phyloP scores from a whole-genome alignment of 2,113 vertebrate species.

The Stigmatopora nigra region DNA sequence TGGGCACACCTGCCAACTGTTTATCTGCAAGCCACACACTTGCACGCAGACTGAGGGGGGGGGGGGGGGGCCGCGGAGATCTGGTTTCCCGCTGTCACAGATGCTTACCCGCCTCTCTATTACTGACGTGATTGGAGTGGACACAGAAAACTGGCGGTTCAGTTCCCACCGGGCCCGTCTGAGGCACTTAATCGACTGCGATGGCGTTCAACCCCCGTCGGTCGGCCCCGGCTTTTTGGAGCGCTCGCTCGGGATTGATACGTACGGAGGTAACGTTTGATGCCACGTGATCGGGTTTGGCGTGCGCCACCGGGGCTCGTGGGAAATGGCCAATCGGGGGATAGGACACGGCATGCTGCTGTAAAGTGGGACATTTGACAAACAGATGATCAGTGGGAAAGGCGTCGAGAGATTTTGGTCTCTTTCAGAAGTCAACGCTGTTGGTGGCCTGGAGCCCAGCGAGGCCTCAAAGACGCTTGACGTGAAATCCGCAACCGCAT shows the following conservation, averaged over 20 bases:
- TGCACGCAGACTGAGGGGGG: not conserved
- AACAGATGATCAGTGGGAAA: slow-evolving; percentile 27
- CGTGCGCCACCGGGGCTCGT: slow-evolving; percentile 6
- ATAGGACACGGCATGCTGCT: slow-evolving; percentile 13
- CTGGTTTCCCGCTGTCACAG: slow-evolving; percentile 67
- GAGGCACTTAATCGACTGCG: slow-evolving; percentile 57
- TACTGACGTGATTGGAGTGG: slow-evolving; percentile 85
- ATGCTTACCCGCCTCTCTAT: slow-evolving; percentile 76
- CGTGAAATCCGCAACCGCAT: slow-evolving; percentile 32
- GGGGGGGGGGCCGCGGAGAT: slow-evolving; percentile 38
- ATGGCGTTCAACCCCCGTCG: slow-evolving; percentile 40
- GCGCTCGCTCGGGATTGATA: slow-evolving; percentile 44
- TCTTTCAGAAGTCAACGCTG: slow-evolving; percentile 4
- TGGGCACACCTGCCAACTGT: slow-evolving; percentile 76
- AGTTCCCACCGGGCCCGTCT: slow-evolving; percentile 63
- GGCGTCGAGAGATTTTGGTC: slow-evolving; percentile 17
- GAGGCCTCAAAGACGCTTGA: slow-evolving; percentile 33
- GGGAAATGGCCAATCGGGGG: slow-evolving; percentile 21
- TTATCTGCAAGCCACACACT: slow-evolving; percentile 49
- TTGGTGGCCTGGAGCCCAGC: slow-evolving; percentile 29
- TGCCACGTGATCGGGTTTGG: slow-evolving; percentile 36
- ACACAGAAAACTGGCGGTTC: slow-evolving; percentile 63
- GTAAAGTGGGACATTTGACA: slow-evolving; percentile 21
- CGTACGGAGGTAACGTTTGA: slow-evolving; percentile 27
- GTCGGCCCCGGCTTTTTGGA: slow-evolving; percentile 21